Conservation (phyloP, 53 echinoderm and acorn worm species). For the Stichopus horrens region DNA sequence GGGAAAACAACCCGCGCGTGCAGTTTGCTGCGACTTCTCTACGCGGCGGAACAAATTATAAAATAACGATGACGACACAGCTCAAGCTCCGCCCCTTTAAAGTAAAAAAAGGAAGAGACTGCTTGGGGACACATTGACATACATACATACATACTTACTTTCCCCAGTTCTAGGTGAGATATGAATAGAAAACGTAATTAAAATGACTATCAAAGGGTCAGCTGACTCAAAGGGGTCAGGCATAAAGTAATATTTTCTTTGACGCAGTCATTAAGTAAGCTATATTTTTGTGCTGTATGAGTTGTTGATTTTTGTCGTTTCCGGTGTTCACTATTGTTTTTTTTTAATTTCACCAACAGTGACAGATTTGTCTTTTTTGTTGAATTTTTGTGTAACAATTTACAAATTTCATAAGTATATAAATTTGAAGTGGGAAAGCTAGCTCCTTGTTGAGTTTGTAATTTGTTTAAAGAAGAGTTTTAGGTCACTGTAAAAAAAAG, state of each 20-base stretch:
- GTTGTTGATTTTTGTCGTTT: too few species aligned
- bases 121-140: slow-evolving; percentile 32
- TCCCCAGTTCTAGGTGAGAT: not conserved
- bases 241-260: not conserved
- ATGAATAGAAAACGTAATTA: not conserved
- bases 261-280: not conserved
- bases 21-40: not conserved
- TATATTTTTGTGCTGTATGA: not conserved
- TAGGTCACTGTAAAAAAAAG: too few species aligned
- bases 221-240: not conserved
- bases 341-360: too few species aligned
- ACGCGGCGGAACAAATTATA: slow-evolving; percentile 24
- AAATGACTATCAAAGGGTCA: not conserved
- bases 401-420: too few species aligned
- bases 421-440: too few species aligned
- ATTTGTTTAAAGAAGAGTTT: too few species aligned
- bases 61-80: slow-evolving; percentile 35
- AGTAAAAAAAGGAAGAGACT: not conserved
- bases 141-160: not conserved
- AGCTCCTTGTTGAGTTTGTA: too few species aligned
- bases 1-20: slow-evolving; percentile 1
- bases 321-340: too few species aligned
- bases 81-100: slow-evolving; percentile 10
- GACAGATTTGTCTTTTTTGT: too few species aligned
- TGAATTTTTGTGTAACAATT: too few species aligned